Percentiles rank a stretch among this genome's conserved stretches.
Conservation (phyloP, 2,797 vertebrate species). For the Euphonia xanthogaster region DNA sequence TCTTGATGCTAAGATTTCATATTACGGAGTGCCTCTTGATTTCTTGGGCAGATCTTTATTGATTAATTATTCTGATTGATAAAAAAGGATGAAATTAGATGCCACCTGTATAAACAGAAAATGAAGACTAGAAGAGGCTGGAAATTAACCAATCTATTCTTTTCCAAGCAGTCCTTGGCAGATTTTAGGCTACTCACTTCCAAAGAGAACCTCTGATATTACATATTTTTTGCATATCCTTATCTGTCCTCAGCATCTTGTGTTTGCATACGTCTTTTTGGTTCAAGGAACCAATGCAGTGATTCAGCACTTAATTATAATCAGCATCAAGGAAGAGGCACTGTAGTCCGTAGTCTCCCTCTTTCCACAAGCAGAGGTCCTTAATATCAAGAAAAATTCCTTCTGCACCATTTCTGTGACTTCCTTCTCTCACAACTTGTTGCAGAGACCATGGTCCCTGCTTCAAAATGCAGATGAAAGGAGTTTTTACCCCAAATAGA, state of each 20-base stretch:
- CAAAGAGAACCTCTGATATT: neutral
- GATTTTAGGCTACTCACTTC: neutral
- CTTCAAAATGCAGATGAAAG: neutral
- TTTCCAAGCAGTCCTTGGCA: neutral
- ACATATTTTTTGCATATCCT: neutral
- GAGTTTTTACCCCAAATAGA: neutral
- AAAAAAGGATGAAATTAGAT: neutral
- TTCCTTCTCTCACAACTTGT: neutral
- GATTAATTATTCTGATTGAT: neutral
- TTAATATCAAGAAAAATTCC: neutral
- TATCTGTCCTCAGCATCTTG: neutral
- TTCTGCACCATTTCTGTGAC: neutral
- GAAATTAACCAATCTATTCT: neutral
- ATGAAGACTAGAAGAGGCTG: neutral
- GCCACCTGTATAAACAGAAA: neutral
- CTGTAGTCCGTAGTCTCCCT: accelerated
- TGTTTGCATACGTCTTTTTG: neutral
- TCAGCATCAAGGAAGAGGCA: neutral
- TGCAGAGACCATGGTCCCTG: neutral
- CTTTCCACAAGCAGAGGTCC: neutral
- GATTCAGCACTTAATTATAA: neutral
- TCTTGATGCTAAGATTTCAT: neutral
- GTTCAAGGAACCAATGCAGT: neutral
- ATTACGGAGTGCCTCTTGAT: neutral
- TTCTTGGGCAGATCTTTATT: neutral